A percentile compares a stretch with the other conserved stretches of the same genome.
Conservation (phyloP, 2,113 vertebrate species). For the Cynoglossus semilaevis region DNA sequence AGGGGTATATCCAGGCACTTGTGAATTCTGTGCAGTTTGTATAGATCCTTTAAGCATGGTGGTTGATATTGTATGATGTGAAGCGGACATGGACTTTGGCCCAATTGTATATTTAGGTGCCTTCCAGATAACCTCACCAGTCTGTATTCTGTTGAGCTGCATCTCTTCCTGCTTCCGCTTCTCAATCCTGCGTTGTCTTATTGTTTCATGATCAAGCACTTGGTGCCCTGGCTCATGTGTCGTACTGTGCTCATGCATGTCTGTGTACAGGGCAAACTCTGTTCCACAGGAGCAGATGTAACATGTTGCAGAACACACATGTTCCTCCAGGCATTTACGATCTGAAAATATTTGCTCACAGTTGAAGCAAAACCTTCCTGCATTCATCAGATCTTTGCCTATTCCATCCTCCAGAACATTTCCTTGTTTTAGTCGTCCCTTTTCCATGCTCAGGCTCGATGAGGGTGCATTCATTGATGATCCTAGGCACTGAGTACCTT, state of each 20-base stretch:
- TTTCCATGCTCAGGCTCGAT: constrained; percentile 44
- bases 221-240: constrained; percentile 65
- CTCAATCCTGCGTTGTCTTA: constrained; percentile 57
- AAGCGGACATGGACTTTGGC: constrained; percentile 3
- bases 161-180: constrained; percentile 48
- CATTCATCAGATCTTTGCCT: constrained; percentile 22
- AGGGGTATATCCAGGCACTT: constrained; percentile 38
- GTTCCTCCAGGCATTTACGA: constrained; percentile 57
- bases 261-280: constrained; percentile 57
- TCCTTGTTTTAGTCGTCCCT: background rate
- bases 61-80: constrained; percentile 4
- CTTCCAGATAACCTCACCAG: constrained; percentile 51
- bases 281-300: constrained; percentile 74
- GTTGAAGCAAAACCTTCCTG: constrained; percentile 60
- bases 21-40: constrained; percentile 12
- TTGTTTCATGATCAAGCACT: constrained; percentile 54
- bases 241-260: constrained; percentile 61
- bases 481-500: background rate
- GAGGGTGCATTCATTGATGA: constrained; percentile 4
- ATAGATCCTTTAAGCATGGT: background rate
- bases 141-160: constrained; percentile 51
- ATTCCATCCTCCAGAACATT: constrained; percentile 17
- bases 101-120: background rate
- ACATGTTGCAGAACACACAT: constrained; percentile 51
- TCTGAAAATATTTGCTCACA: constrained; percentile 66